phyloP scores from a whole-genome alignment of 2,113 vertebrate species.

The Syngnathus floridae region DNA sequence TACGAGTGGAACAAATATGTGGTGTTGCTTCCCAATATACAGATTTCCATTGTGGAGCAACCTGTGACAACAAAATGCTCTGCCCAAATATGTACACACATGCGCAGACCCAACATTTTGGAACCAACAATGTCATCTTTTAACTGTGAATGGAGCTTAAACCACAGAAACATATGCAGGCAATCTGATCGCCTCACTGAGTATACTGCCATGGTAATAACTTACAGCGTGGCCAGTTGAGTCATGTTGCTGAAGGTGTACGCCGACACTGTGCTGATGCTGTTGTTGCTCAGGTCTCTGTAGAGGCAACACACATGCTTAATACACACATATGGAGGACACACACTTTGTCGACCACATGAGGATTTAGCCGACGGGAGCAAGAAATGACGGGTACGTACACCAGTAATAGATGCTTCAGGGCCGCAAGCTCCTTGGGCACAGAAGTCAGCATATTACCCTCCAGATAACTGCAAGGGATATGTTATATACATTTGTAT shows the following conservation, averaged over 20 bases:
- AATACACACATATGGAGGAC: slow-evolving; percentile 12
- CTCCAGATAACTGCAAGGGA: slow-evolving; percentile 86
- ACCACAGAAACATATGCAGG: neutral
- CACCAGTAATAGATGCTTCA: slow-evolving; percentile 77
- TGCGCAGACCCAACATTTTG: too few relatives aligned
- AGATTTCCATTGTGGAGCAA: too few relatives aligned
- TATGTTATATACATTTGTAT: neutral
- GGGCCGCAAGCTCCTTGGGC: slow-evolving; percentile 81
- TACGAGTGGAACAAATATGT: too few relatives aligned
- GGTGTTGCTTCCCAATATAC: too few relatives aligned
- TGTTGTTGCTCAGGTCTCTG: slow-evolving; percentile 99
- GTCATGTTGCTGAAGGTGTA: slow-evolving; percentile 96
- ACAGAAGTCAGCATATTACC: slow-evolving; percentile 89
- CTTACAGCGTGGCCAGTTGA: slow-evolving; percentile 83
- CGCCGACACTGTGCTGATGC: slow-evolving; percentile 82
- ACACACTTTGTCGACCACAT: neutral
- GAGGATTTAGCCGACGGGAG: neutral
- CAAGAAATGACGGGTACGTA: slow-evolving; percentile 45
- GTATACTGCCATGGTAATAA: slow-evolving; percentile 73
- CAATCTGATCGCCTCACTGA: neutral
- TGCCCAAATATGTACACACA: too few relatives aligned
- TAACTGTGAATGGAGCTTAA: neutral
- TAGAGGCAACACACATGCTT: slow-evolving; percentile 8
- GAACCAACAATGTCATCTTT: too few relatives aligned
- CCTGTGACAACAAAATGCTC: too few relatives aligned